A percentile compares a stretch with the other conserved stretches of the same genome.
Conservation (phyloP, 2,888 invertebrate species). For the Dioctria rufipes region DNA sequence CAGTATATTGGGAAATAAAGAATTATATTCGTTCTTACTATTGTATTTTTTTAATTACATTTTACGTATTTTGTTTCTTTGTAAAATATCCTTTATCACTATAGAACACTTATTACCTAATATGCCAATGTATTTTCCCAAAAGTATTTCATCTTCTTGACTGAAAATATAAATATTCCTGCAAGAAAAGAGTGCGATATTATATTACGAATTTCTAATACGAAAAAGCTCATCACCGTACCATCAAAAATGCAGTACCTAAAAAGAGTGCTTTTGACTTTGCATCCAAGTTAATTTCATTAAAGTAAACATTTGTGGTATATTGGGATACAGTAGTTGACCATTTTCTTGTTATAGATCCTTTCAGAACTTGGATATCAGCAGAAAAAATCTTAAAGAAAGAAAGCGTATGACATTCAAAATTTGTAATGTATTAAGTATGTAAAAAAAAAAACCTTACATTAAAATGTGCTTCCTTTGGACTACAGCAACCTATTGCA, state of each 20-base stretch:
- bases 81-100: too few relatives aligned
- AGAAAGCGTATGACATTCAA: too few relatives aligned
- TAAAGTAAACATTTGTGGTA: constrained; percentile 83
- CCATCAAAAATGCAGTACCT: constrained; percentile 88
- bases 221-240: constrained; percentile 68
- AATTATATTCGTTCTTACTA: too few relatives aligned
- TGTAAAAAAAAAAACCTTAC: constrained; percentile 65
- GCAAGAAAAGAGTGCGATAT: constrained; percentile 56
- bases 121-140: too few relatives aligned
- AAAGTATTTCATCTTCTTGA: constrained; percentile 59
- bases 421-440: too few relatives aligned
- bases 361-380: constrained; percentile 77
- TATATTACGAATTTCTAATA: constrained; percentile 5
- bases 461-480: constrained; percentile 77
- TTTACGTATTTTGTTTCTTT: too few relatives aligned
- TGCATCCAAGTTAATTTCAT: constrained; percentile 79
- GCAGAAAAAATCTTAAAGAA: constrained; percentile 73
- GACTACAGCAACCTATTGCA: constrained; percentile 74
- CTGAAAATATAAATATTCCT: constrained; percentile 70
- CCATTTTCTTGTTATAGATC: constrained; percentile 82
- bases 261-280: constrained; percentile 85
- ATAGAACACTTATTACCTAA: too few relatives aligned
- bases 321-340: constrained; percentile 79
- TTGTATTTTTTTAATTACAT: too few relatives aligned
- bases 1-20: too few relatives aligned